These are phyloP conservation scores for Drosophila nannoptera DNA, from an alignment of 1,140 invertebrate genomes.

Conservation along the genomic window DNA sequence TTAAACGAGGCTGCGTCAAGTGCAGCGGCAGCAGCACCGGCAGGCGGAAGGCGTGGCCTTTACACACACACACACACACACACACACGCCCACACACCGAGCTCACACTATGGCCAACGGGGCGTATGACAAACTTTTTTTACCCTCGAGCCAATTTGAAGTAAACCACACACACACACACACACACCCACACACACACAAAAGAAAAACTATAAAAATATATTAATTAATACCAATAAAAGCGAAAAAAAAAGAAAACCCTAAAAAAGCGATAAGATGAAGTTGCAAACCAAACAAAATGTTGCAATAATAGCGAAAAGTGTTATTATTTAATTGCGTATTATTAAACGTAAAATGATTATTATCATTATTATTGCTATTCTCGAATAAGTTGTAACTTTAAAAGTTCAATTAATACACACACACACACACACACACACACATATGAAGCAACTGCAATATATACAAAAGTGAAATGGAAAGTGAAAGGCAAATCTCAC, in stretches of 20 bases:
- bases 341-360: slow-evolving; percentile 72
- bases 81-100: slow-evolving; percentile 9
- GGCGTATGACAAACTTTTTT: slow-evolving; percentile 45
- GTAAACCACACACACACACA: slow-evolving; percentile 49
- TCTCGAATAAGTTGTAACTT: slow-evolving; percentile 70
- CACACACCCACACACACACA: background rate
- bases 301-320: slow-evolving; percentile 76
- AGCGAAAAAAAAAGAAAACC: slow-evolving; percentile 34
- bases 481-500: slow-evolving; percentile 46
- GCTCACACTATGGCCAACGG: slow-evolving; percentile 29
- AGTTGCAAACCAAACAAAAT: slow-evolving; percentile 40
- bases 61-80: slow-evolving; percentile 34
- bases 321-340: slow-evolving; percentile 75
- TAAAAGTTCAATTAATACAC: slow-evolving; percentile 56
- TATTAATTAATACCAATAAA: slow-evolving; percentile 12
- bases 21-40: slow-evolving; percentile 33
- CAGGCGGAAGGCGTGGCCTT: slow-evolving; percentile 40
- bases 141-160: slow-evolving; percentile 55
- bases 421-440: slow-evolving; percentile 36
- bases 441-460: slow-evolving; percentile 64
- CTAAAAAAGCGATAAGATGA: background rate
- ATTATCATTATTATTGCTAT: slow-evolving; percentile 62
- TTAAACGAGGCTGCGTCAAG: slow-evolving; percentile 65
- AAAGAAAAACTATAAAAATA: background rate
- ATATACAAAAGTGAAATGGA: slow-evolving; percentile 56